Base-by-base conservation (phyloP, 2,888 invertebrate species). In the Metallyticus violacea region DNA sequence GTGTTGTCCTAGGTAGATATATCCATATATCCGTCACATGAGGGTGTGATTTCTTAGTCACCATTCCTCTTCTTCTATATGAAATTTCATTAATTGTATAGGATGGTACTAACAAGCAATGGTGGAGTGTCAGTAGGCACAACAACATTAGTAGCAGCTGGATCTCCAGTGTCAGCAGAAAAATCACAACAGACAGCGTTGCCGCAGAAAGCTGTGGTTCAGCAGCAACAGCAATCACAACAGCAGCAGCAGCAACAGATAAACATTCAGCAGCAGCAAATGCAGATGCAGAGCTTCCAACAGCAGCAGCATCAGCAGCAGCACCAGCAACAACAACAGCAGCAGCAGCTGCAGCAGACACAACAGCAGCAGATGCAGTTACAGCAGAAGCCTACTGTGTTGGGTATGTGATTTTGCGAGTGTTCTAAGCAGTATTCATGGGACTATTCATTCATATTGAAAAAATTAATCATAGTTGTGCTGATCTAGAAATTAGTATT, bases 141-240 rank as follows among this genome's bases (percentile, higher is more conserved):
- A 22, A 87, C 83, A 5, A 79, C 86, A 25, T 79, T 84, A 77
- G 85, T 86, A 6, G 85, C 85, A 15, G 80, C 93, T 88, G 92
- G 93, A 90, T 91, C 95, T 91, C 92, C 95, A 91, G 92, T 94
- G 93, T 91, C 92, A 90, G 89, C 91, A 89, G 91, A 93, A 88
- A 93, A 95, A 93, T 92, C 93, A 89, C 91, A 93, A 92, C 91
- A 93, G 90, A 87, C 88, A 4, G 25, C 85, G 26, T 26, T 93
- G 88, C 92, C 91, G 22, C 91, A 91, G 89, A 91, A 86, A 26
- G 77, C 83, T 22, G 77, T 85, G 25, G 85, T 82, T 25, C 86
- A 82, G 2, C 91, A 92, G 80, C 88, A 86, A 28, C 89, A 89
- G 77, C 88, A 89, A 82, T 86, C 88, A 25, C 87, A 89, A 85